Evolutionary conservation across 2,797 vertebrate species (phyloP).

Genomic region (Schizopygopsis malacanthus): DNA sequence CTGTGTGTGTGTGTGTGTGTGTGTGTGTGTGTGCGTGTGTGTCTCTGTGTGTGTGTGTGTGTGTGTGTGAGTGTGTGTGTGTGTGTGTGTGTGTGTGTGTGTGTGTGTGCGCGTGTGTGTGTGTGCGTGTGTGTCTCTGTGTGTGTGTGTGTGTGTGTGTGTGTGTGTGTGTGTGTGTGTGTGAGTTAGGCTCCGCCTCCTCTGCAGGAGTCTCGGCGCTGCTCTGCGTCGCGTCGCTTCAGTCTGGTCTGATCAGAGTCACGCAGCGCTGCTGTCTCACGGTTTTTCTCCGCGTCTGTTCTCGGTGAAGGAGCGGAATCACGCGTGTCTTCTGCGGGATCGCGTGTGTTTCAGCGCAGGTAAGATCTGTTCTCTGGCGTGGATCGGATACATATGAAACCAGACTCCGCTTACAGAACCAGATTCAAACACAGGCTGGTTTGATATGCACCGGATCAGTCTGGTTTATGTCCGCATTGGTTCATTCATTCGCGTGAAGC

Average conservation of each 20-base stretch:
- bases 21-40: background rate
- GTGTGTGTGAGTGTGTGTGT: background rate
- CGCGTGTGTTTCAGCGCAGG: background rate
- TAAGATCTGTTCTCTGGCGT: background rate
- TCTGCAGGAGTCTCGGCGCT: slow-evolving; percentile 42
- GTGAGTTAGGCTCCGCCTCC: background rate
- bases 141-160: no score
- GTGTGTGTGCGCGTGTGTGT: background rate
- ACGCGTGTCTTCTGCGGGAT: background rate
- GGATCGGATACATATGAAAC: background rate
- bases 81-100: slow-evolving; percentile 11
- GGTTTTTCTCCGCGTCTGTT: background rate
- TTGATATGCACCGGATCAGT: background rate
- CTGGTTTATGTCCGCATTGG: background rate
- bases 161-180: background rate
- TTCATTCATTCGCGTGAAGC: background rate
- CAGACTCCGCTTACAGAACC: background rate
- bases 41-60: no score
- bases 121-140: background rate
- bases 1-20: slow-evolving; percentile 8
- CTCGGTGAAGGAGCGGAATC: background rate
- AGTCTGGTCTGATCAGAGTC: slow-evolving; percentile 29
- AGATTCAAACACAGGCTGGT: no score
- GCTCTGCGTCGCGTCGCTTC: background rate
- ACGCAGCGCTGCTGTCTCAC: background rate